A percentile compares a stretch with the other conserved stretches of the same genome.
Conservation (phyloP, 1,140 invertebrate species). For the Heliconius hewitsoni region DNA sequence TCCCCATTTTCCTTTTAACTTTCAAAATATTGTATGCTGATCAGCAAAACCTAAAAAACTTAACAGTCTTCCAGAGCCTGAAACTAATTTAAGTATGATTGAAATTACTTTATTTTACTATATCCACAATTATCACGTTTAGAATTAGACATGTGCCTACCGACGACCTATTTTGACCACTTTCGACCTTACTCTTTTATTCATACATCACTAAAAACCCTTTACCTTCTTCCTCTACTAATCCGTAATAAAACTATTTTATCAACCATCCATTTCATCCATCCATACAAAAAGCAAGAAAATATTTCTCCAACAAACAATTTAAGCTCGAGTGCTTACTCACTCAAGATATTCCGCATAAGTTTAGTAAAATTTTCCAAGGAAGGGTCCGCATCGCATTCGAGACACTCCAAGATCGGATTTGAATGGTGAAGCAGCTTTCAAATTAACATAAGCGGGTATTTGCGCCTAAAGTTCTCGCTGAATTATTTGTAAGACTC, state of each 20-base stretch:
- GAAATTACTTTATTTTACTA: too few relatives aligned
- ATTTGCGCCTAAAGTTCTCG: slow-evolving; percentile 61
- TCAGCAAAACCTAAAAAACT: too few relatives aligned
- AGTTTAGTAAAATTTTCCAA: slow-evolving; percentile 46
- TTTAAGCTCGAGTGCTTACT: slow-evolving; percentile 16
- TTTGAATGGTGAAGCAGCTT: slow-evolving; percentile 65
- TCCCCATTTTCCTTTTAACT: too few relatives aligned
- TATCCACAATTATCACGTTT: too few relatives aligned
- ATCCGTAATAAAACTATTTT: not conserved
- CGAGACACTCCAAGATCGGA: slow-evolving; percentile 59
- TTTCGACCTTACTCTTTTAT: too few relatives aligned
- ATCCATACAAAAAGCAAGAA: slow-evolving; percentile 1
- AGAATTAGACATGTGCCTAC: too few relatives aligned
- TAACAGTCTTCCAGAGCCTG: too few relatives aligned
- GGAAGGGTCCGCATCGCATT: slow-evolving; percentile 48
- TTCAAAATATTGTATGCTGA: too few relatives aligned
- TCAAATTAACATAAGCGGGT: slow-evolving; percentile 68
- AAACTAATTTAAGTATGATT: too few relatives aligned
- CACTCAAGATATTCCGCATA: slow-evolving; percentile 37
- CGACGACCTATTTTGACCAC: too few relatives aligned
- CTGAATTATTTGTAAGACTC: slow-evolving; percentile 61
- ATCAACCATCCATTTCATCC: not conserved
- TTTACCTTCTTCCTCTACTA: too few relatives aligned
- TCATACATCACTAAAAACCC: too few relatives aligned
- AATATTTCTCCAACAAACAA: slow-evolving; percentile 11